These are phyloP conservation scores for Chelonus insularis DNA, from an alignment of 1,140 invertebrate species.

Conservation along the genomic window DNA sequence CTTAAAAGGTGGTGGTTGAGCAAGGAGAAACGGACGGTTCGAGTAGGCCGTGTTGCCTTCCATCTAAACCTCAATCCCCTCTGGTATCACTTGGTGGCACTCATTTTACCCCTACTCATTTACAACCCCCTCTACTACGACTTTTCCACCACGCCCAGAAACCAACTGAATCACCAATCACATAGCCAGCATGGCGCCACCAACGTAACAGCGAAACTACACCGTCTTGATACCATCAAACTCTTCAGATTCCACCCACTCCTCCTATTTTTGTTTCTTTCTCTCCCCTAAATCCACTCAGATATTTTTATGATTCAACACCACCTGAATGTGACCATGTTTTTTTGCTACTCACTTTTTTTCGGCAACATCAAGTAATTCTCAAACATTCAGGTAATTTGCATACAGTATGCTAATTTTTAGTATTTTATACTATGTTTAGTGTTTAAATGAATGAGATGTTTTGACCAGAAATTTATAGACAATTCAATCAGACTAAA, in stretches of 20 bases:
- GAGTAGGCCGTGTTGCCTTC: neutral
- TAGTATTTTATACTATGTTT: too few relatives aligned
- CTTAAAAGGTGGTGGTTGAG: slow-evolving; percentile 4
- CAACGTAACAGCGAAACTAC: slow-evolving; percentile 37
- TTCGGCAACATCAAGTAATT: too few relatives aligned
- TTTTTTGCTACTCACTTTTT: neutral
- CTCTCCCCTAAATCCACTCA: neutral
- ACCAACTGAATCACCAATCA: slow-evolving; percentile 42
- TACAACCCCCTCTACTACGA: slow-evolving; percentile 4
- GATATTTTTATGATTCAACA: slow-evolving; percentile 26
- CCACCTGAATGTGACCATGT: neutral
- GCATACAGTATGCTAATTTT: too few relatives aligned
- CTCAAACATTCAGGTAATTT: too few relatives aligned
- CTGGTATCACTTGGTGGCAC: neutral
- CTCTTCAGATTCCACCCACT: slow-evolving; percentile 30
- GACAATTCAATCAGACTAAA: too few relatives aligned
- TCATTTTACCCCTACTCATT: neutral
- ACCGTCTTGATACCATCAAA: slow-evolving; percentile 46
- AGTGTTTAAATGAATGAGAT: too few relatives aligned
- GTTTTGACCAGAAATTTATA: too few relatives aligned
- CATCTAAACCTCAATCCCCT: neutral
- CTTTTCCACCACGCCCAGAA: slow-evolving; percentile 35
- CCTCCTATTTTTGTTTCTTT: slow-evolving; percentile 10
- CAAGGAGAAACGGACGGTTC: neutral
- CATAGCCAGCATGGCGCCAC: slow-evolving; percentile 51